Conservation (phyloP, 2,888 invertebrate species). For the Siphlonurus alternatus region DNA sequence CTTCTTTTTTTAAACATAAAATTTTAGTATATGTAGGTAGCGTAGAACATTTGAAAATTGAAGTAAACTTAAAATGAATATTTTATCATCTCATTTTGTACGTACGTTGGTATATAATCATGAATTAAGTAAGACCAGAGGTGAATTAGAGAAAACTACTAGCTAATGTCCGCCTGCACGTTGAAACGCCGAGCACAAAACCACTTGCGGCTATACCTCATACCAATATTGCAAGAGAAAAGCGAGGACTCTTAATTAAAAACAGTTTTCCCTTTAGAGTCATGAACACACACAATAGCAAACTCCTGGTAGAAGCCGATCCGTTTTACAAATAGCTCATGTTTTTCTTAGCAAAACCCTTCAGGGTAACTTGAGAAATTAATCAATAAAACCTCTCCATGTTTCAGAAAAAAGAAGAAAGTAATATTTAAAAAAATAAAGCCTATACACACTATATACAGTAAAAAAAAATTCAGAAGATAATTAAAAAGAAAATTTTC, state of each 20-base stretch:
- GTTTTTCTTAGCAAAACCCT: not conserved
- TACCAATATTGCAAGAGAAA: not conserved
- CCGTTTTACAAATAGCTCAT: not conserved
- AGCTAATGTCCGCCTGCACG: not conserved
- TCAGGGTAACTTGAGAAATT: not conserved
- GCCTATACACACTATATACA: too few relatives aligned
- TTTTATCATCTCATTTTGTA: too few relatives aligned
- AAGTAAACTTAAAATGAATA: too few relatives aligned
- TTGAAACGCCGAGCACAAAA: not conserved
- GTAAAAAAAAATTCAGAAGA: not conserved
- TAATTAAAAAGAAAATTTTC: not conserved
- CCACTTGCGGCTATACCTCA: not conserved
- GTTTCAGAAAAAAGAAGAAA: not conserved
- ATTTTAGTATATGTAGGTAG: too few relatives aligned
- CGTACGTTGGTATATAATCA: too few relatives aligned
- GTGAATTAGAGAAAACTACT: not conserved
- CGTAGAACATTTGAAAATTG: too few relatives aligned
- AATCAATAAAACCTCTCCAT: not conserved
- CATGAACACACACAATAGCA: not conserved
- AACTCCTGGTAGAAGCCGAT: too few relatives aligned
- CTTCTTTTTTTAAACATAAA: too few relatives aligned
- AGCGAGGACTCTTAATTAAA: not conserved
- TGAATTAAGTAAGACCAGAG: too few relatives aligned
- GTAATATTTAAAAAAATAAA: not conserved
- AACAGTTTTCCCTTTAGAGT: not conserved